Percentiles rank a stretch among this genome's conserved stretches.
Conservation (phyloP, 2,113 vertebrate species). For the Reinhardtius hippoglossoides region DNA sequence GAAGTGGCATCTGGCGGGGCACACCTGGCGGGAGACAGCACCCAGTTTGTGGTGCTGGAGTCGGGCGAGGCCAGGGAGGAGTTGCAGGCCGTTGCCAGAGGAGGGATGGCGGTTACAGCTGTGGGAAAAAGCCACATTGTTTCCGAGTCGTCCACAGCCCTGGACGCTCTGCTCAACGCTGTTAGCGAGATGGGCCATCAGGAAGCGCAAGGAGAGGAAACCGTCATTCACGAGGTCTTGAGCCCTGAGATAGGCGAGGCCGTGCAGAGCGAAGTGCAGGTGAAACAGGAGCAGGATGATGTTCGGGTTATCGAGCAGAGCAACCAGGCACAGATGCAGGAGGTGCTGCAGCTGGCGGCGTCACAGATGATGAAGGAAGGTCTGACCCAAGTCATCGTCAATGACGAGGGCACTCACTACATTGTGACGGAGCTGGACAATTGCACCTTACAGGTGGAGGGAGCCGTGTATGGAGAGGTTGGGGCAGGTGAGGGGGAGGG, state of each 20-base stretch:
- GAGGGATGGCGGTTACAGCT: slow-evolving; percentile 36
- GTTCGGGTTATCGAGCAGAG: slow-evolving; percentile 80
- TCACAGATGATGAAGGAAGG: slow-evolving; percentile 93
- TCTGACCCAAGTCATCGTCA: slow-evolving; percentile 94
- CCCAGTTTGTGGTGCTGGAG: slow-evolving; percentile 92
- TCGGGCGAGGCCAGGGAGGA: slow-evolving; percentile 75
- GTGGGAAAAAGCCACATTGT: slow-evolving; percentile 64
- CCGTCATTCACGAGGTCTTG: slow-evolving; percentile 55
- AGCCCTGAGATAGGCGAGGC: slow-evolving; percentile 55
- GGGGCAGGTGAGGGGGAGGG: slow-evolving; percentile 11
- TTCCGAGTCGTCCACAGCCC: slow-evolving; percentile 86
- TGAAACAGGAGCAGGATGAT: slow-evolving; percentile 77
- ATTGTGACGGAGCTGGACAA: slow-evolving; percentile 94
- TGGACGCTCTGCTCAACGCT: slow-evolving; percentile 93
- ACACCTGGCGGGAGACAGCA: slow-evolving; percentile 81
- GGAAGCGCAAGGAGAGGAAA: slow-evolving; percentile 59
- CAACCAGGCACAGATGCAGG: slow-evolving; percentile 87
- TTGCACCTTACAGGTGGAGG: slow-evolving; percentile 84
- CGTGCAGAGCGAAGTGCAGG: slow-evolving; percentile 1
- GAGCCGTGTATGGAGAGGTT: slow-evolving; percentile 80
- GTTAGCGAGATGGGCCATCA: slow-evolving; percentile 90
- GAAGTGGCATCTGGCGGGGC: slow-evolving; percentile 75
- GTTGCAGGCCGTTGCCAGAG: slow-evolving; percentile 74
- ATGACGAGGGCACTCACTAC: slow-evolving; percentile 95
- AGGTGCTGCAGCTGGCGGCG: slow-evolving; percentile 93